Evolutionary conservation across 1,140 invertebrate species (phyloP).

Genomic region (Cotesia vestalis): DNA sequence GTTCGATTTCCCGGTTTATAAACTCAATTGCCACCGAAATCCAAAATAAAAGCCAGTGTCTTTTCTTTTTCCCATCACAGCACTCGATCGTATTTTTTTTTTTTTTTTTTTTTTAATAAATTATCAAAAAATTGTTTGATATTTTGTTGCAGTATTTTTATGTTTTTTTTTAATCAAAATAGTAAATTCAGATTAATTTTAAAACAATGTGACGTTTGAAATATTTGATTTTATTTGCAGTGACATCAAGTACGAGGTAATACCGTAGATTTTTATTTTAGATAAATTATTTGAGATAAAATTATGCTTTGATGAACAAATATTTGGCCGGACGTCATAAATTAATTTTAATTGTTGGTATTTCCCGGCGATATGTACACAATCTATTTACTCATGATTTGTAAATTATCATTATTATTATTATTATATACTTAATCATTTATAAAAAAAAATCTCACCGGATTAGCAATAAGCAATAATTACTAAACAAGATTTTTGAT

Average conservation of each 20-base stretch:
- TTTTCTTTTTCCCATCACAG: slow-evolving; percentile 25
- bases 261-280: slow-evolving; percentile 44
- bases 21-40: slow-evolving; percentile 60
- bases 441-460: background rate
- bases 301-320: background rate
- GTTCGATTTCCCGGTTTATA: slow-evolving; percentile 67
- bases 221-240: slow-evolving; percentile 51
- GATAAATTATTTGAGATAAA: slow-evolving; percentile 19
- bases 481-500: too few relatives aligned
- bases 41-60: slow-evolving; percentile 41
- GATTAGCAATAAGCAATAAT: too few relatives aligned
- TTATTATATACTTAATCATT: background rate
- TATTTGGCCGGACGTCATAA: slow-evolving; percentile 37
- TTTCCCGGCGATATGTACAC: slow-evolving; percentile 52
- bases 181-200: too few relatives aligned
- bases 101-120: background rate
- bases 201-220: slow-evolving; percentile 34
- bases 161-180: too few relatives aligned
- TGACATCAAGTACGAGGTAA: slow-evolving; percentile 46
- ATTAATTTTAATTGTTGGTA: slow-evolving; percentile 3
- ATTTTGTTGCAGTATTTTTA: too few relatives aligned
- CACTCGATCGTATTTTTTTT: slow-evolving; percentile 8
- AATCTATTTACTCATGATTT: slow-evolving; percentile 8
- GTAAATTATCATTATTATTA: slow-evolving; percentile 7
- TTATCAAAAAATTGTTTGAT: too few relatives aligned